Evolutionary conservation across 1,140 invertebrate species (phyloP).

Genomic region (Ptiloglossa arizonensis): DNA sequence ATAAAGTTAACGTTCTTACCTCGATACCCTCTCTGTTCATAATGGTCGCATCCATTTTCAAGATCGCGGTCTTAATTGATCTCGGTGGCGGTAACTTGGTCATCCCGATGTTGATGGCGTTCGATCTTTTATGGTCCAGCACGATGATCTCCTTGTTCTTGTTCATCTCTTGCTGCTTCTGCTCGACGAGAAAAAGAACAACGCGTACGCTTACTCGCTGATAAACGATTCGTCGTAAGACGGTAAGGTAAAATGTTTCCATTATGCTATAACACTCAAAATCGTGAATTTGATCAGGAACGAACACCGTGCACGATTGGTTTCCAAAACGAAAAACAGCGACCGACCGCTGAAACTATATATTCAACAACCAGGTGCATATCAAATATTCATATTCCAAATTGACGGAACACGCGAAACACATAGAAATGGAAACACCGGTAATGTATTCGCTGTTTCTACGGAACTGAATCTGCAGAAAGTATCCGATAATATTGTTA

Average conservation of each 20-base stretch:
- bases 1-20: constrained; percentile 78
- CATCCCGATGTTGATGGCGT: constrained; percentile 99
- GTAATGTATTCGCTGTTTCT: background rate
- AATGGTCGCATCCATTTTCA: constrained; percentile 99
- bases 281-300: background rate
- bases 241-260: background rate
- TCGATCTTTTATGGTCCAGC: constrained; percentile 97
- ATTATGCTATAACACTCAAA: constrained; percentile 22
- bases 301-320: constrained; percentile 38
- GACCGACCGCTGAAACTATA: background rate
- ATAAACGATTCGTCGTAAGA: too few species aligned
- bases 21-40: constrained; percentile 99
- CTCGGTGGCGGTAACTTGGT: constrained; percentile 98
- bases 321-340: background rate
- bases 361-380: background rate
- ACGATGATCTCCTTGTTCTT: constrained; percentile 98
- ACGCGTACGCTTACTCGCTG: background rate
- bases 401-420: background rate
- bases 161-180: constrained; percentile 96
- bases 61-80: constrained; percentile 98
- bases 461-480: background rate
- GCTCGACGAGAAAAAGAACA: constrained; percentile 60
- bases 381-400: constrained; percentile 8
- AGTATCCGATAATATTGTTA: background rate
- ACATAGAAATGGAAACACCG: background rate